These are phyloP conservation scores for Macaca fascicularis DNA, from an alignment of 2,113 vertebrate genomes.

Conservation along the genomic window T2T-MFA8v1.1 NC_088395.1:129478501-129479000, in stretches of 20 bases:
- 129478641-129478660: background rate
- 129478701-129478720: background rate
- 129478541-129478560: background rate
- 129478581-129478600: background rate
- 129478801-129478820: constrained; percentile 29
- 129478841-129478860: background rate
- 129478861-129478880: background rate
- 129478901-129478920: background rate
- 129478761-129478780: background rate
- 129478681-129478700: background rate
- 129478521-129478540: background rate
- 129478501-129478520: background rate
- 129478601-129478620: background rate
- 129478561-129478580: background rate
- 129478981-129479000: background rate
- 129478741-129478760: background rate
- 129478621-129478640: background rate
- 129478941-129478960: background rate
- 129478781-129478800: constrained; percentile 8
- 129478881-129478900: background rate
- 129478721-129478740: background rate
- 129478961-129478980: constrained; percentile 27
- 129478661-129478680: background rate
- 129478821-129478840: constrained; percentile 9
- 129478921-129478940: background rate